Conservation (phyloP, 1,140 invertebrate genomes). For the Drosophila repleta region DNA sequence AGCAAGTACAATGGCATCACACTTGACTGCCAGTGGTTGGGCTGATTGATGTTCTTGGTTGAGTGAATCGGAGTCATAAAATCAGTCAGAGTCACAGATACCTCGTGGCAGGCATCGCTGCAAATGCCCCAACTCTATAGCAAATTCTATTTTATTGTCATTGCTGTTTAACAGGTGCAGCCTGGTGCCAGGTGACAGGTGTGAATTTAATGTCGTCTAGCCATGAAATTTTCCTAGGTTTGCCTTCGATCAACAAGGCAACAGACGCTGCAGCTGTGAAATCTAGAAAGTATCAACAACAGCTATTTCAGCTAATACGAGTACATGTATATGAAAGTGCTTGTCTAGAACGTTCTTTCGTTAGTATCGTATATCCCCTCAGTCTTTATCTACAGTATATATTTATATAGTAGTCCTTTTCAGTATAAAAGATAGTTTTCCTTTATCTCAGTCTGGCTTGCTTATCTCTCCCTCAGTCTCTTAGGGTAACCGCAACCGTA, state of each 20-base stretch:
- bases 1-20: slow-evolving; percentile 39
- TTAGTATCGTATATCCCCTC: background rate
- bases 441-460: too few species aligned
- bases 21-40: slow-evolving; percentile 41
- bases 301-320: background rate
- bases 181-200: slow-evolving; percentile 20
- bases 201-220: slow-evolving; percentile 17
- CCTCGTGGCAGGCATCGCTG: slow-evolving; percentile 9
- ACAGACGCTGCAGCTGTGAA: slow-evolving; percentile 7
- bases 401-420: too few species aligned
- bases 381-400: too few species aligned
- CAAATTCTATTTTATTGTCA: slow-evolving; percentile 6
- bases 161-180: slow-evolving; percentile 39
- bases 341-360: too few species aligned
- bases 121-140: slow-evolving; percentile 10
- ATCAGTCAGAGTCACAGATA: slow-evolving; percentile 4
- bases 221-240: slow-evolving; percentile 10
- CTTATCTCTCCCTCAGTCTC: too few species aligned
- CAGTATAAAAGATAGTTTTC: too few species aligned
- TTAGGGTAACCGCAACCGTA: too few species aligned
- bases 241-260: slow-evolving; percentile 1
- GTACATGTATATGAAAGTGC: background rate
- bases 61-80: slow-evolving; percentile 25
- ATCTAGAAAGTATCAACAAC: background rate
- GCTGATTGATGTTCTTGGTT: slow-evolving; percentile 48